Evolutionary conservation across 2,888 invertebrate genomes (phyloP).

Genomic region (Melinaea menophilus): DNA sequence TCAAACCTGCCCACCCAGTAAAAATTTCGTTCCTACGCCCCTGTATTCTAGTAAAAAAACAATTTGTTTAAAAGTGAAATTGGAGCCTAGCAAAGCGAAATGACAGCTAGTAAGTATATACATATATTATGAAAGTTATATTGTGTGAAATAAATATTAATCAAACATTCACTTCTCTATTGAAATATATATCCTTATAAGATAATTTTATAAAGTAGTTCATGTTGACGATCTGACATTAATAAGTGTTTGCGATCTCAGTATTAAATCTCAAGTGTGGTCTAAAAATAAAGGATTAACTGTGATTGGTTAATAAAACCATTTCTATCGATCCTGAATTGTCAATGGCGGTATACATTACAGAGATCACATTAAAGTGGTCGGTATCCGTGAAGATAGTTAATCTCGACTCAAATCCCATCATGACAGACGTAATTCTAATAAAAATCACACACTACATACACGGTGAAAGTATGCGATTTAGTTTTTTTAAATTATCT

Average conservation of each 20-base stretch:
- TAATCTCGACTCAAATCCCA: conserved; percentile 6
- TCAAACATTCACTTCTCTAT: no score
- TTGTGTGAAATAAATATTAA: no score
- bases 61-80: no score
- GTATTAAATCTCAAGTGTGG: neutral
- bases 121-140: no score
- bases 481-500: conserved; percentile 48
- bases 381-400: neutral
- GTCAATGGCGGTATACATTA: neutral
- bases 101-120: no score
- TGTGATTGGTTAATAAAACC: neutral
- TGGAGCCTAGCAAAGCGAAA: no score
- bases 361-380: neutral
- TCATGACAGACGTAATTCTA: neutral
- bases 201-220: neutral
- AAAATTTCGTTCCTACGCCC: no score
- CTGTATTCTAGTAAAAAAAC: no score
- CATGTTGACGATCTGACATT: neutral
- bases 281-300: conserved; percentile 6
- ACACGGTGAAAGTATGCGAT: conserved; percentile 35
- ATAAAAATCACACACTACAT: conserved; percentile 10
- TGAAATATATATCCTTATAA: neutral
- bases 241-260: neutral
- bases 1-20: no score
- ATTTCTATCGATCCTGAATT: neutral